These are phyloP conservation scores for Trichonephila clavipes DNA, from an alignment of 1,140 invertebrate genomes.

Conservation along the genomic window DNA sequence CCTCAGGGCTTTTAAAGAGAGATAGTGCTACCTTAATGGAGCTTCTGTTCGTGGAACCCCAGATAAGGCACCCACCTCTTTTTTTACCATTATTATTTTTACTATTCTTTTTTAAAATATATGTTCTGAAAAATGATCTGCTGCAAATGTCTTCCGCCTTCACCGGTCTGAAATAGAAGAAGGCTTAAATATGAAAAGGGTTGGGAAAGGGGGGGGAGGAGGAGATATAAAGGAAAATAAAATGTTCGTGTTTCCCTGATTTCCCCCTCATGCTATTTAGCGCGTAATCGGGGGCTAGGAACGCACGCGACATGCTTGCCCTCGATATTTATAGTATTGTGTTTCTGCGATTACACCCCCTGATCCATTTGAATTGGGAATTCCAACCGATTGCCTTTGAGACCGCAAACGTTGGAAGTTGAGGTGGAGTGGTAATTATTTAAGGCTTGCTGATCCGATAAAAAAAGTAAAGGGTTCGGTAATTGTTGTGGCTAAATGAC, in stretches of 20 bases:
- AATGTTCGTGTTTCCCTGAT: background rate
- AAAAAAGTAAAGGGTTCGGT: background rate
- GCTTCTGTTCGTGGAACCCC: conserved; percentile 38
- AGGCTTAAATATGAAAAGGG: background rate
- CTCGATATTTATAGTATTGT: background rate
- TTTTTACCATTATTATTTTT: conserved; percentile 34
- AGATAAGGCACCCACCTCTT: conserved; percentile 43
- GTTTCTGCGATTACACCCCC: background rate
- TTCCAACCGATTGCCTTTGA: background rate
- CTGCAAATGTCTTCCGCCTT: conserved; percentile 60
- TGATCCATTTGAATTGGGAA: background rate
- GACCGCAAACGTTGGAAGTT: background rate
- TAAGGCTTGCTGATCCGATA: background rate
- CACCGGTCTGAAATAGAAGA: conserved; percentile 40
- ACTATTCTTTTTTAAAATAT: conserved; percentile 45
- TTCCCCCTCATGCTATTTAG: background rate
- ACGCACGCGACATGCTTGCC: background rate
- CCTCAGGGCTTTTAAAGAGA: conserved; percentile 28
- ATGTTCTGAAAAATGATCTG: conserved; percentile 61
- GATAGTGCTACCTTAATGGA: conserved; percentile 58
- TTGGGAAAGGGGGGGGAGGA: background rate
- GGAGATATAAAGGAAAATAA: background rate
- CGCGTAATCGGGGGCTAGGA: background rate
- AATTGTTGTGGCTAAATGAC: background rate
- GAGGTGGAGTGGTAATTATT: conserved; percentile 40